phyloP scores from a whole-genome alignment of 2,888 invertebrate genomes.

The Mimas tiliae region DNA sequence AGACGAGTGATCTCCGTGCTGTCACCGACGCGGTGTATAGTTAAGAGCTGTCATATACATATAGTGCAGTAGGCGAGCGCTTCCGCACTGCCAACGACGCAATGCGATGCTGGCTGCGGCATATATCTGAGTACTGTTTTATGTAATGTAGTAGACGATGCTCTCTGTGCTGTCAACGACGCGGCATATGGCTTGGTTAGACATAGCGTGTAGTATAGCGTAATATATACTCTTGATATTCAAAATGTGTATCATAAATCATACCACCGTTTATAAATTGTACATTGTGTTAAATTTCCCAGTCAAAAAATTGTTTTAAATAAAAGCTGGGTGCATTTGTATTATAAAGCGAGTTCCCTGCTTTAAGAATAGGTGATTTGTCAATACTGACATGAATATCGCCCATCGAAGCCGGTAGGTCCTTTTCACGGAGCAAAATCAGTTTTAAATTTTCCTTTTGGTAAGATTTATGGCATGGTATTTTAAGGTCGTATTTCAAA shows the following conservation, averaged over 20 bases:
- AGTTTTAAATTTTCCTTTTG: conserved; percentile 20
- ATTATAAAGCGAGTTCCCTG: conserved; percentile 5
- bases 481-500: conserved; percentile 12
- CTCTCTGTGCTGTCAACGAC: neutral
- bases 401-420: conserved; percentile 10
- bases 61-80: too few relatives aligned
- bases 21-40: neutral
- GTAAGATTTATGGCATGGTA: conserved; percentile 10
- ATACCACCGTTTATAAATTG: conserved; percentile 11
- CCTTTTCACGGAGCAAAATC: conserved; percentile 16
- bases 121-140: too few relatives aligned
- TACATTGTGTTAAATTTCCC: conserved; percentile 1
- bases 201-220: too few relatives aligned
- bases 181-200: neutral
- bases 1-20: neutral
- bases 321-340: conserved; percentile 8
- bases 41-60: neutral
- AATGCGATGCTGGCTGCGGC: too few relatives aligned
- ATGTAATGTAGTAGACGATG: neutral
- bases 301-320: conserved; percentile 4
- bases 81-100: too few relatives aligned
- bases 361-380: conserved; percentile 24
- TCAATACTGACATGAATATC: conserved; percentile 15
- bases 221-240: neutral
- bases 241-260: conserved; percentile 4